Conservation (phyloP, 2,797 vertebrate species). For the Apogon talboti region DNA sequence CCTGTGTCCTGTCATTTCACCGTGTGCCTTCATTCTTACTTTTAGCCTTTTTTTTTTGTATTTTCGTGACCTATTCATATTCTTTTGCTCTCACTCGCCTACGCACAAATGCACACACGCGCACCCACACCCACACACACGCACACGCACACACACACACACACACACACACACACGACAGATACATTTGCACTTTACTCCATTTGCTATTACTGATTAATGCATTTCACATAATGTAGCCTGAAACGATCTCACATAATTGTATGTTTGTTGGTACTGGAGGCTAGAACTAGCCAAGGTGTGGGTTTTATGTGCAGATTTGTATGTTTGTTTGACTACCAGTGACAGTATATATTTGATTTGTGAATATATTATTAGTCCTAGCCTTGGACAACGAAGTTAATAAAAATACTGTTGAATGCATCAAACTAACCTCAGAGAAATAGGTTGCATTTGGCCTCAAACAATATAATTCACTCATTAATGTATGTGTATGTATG, state of each 20-base stretch:
- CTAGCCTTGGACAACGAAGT: slow-evolving; percentile 47
- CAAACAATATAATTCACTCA: slow-evolving; percentile 46
- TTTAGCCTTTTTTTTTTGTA: slow-evolving; percentile 2
- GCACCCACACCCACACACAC: no score
- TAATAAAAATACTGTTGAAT: slow-evolving; percentile 55
- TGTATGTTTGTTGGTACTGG: slow-evolving; percentile 53
- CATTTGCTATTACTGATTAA: slow-evolving; percentile 66
- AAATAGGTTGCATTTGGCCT: slow-evolving; percentile 44
- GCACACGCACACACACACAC: no score
- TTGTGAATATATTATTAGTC: slow-evolving; percentile 56
- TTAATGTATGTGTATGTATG: slow-evolving; percentile 31
- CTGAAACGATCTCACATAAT: slow-evolving; percentile 66
- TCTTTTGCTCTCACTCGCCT: slow-evolving; percentile 6
- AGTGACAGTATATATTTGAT: slow-evolving; percentile 16
- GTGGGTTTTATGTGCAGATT: slow-evolving; percentile 36
- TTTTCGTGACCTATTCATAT: slow-evolving; percentile 1
- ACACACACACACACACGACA: slow-evolving; percentile 1
- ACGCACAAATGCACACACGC: slow-evolving; percentile 6
- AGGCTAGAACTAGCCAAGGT: slow-evolving; percentile 55
- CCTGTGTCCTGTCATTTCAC: slow-evolving; percentile 36
- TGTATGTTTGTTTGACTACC: slow-evolving; percentile 23
- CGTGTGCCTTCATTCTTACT: slow-evolving; percentile 15
- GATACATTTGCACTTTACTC: slow-evolving; percentile 50
- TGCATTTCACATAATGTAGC: slow-evolving; percentile 70
- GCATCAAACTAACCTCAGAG: slow-evolving; percentile 51